Evolutionary conservation across 1,140 invertebrate species (phyloP), one percentile per base, ranked within the genome.

Genomic region (Aphaenogaster rudis): DNA sequence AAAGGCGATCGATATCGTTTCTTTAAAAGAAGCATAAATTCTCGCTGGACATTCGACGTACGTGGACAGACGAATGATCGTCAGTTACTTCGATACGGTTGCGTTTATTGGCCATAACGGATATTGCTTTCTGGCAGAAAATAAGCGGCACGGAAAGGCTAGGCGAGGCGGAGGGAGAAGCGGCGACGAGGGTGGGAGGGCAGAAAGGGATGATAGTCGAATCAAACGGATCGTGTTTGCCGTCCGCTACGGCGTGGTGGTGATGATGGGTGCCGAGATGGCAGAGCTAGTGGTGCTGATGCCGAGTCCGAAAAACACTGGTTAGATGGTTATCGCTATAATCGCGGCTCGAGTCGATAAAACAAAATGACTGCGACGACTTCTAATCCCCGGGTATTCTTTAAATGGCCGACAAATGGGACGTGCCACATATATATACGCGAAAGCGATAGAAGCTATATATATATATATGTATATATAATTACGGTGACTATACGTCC

Each of bases 341-440:
- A 90, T 90, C 84, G 63, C 82, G 76, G 48, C 0, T 45, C 33
- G 54, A 33, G 45, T 59, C 77, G 84, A 87, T 90, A 28, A 87
- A 89, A 89, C 61, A 81, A 90, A 39, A 88, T 61, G 39, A 72
- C 33, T 17, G 42, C 54, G 59, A 33, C 57, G 52, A 36, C 72
- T 89, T 89, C 77, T 89, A 90, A 90, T 90, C 48, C 48, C 45
- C 39, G 82, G 82, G 79, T 86, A 89, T 89, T 89, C 86, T 89
- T 74, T 86, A 76, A 89, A 89, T 48, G 76, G 61, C 50, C 88
- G 36, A 61, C 72, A 80, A 81, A 76, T 50, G 33, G 42, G 52
- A 67, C 67, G 69, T 66, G 78, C 42, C 45, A 54, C 28, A 21
- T 66, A 66, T 52, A 52, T 33, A 36, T 3, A 61, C 9, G 36